Evolutionary conservation across 2,113 vertebrate species (phyloP).

Genomic region (Rattus rattus): DNA sequence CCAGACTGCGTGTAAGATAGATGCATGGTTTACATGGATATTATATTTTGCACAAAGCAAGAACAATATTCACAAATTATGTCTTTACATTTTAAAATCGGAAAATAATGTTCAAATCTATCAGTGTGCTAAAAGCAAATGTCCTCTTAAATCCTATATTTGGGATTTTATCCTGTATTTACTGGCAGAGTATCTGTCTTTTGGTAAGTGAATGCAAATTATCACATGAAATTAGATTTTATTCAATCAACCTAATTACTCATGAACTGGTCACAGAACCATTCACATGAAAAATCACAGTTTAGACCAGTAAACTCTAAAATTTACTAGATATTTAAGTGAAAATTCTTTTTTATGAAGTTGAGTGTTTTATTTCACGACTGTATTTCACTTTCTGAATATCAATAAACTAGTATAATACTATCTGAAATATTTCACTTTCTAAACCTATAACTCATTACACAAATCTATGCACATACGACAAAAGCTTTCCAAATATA

Average conservation of each 20-base stretch:
- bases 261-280: slow-evolving; percentile 72
- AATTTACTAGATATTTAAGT: slow-evolving; percentile 18
- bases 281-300: slow-evolving; percentile 34
- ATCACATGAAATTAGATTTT: slow-evolving; percentile 64
- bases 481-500: background rate
- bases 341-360: slow-evolving; percentile 26
- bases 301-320: slow-evolving; percentile 61
- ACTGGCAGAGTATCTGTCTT: slow-evolving; percentile 56
- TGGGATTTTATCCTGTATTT: slow-evolving; percentile 65
- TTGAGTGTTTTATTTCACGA: background rate
- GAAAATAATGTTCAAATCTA: background rate
- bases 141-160: background rate
- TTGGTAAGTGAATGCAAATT: slow-evolving; percentile 66
- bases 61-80: slow-evolving; percentile 41
- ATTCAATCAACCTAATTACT: slow-evolving; percentile 78
- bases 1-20: background rate
- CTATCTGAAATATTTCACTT: background rate
- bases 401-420: background rate
- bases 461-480: background rate
- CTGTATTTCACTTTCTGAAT: background rate
- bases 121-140: background rate
- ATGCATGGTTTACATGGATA: background rate
- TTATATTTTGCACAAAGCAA: slow-evolving; percentile 3
- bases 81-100: background rate
- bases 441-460: background rate